A percentile compares a stretch with the other conserved stretches of the same genome.
These are phyloP conservation scores for Oreocharis arfaki DNA, from an alignment of 2,113 vertebrate genomes.

Conservation along the genomic window DNA sequence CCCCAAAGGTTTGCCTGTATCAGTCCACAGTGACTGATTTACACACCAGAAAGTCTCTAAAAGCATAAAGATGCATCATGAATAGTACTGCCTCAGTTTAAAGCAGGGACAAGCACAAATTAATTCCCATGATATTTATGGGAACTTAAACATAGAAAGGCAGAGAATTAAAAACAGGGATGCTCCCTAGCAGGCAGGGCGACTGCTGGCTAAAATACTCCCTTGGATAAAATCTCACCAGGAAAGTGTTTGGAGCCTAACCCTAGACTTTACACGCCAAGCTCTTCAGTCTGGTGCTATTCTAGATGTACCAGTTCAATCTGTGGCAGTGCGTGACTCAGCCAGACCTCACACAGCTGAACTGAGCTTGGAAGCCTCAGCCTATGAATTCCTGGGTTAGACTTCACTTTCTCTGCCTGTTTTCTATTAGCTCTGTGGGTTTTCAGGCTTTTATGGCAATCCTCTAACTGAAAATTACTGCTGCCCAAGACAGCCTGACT, in stretches of 20 bases:
- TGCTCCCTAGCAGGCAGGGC: not conserved
- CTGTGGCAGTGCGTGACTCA: constrained; percentile 63
- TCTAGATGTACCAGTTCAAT: constrained; percentile 49
- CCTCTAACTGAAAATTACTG: constrained; percentile 67
- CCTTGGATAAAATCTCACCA: constrained; percentile 20
- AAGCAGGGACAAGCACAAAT: constrained; percentile 58
- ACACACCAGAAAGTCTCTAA: constrained; percentile 58
- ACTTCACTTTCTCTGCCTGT: constrained; percentile 81
- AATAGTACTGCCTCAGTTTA: constrained; percentile 27
- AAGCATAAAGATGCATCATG: constrained; percentile 64
- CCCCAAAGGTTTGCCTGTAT: constrained; percentile 30
- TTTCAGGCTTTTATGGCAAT: constrained; percentile 71
- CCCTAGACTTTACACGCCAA: constrained; percentile 7
- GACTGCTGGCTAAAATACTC: not conserved
- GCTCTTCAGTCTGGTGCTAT: constrained; percentile 26
- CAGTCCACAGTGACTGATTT: constrained; percentile 60
- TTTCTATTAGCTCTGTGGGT: constrained; percentile 80
- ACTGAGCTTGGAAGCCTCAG: constrained; percentile 52
- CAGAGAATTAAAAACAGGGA: not conserved
- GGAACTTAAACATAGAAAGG: constrained; percentile 17
- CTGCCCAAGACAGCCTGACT: constrained; percentile 66
- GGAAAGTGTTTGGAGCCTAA: constrained; percentile 24
- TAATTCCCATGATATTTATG: constrained; percentile 68
- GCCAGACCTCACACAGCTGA: constrained; percentile 72
- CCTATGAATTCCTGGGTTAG: constrained; percentile 76